Percentiles rank a stretch among this genome's conserved stretches.
phyloP scores from a whole-genome alignment of 2,113 vertebrate genomes.

The Phycodurus eques region DNA sequence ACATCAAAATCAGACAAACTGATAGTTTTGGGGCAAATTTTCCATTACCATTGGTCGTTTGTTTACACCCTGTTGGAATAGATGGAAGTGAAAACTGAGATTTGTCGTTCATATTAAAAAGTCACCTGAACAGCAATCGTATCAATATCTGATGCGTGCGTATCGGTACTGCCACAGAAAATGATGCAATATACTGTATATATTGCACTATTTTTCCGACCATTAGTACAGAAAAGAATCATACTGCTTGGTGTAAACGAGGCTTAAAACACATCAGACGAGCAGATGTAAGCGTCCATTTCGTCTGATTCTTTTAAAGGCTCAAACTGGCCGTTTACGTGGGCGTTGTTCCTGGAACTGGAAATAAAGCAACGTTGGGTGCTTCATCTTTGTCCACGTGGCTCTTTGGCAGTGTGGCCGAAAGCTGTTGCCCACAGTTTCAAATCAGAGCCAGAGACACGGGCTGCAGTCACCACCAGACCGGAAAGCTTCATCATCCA shows the following conservation, averaged over 20 bases:
- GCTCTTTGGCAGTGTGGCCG: conserved; percentile 36
- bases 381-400: conserved; percentile 52
- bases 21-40: too few species aligned
- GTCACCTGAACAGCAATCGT: not conserved
- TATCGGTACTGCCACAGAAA: not conserved
- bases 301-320: conserved; percentile 50
- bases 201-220: not conserved
- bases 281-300: conserved; percentile 42
- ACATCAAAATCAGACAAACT: too few species aligned
- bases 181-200: not conserved
- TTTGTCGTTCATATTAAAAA: not conserved
- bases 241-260: not conserved
- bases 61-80: not conserved
- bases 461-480: conserved; percentile 33
- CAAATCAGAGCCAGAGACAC: conserved; percentile 51
- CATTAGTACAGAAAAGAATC: not conserved
- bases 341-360: conserved; percentile 41
- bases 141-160: not conserved
- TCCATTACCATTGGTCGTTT: not conserved
- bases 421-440: conserved; percentile 46
- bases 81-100: not conserved
- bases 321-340: conserved; percentile 38
- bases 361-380: conserved; percentile 24
- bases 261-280: conserved; percentile 42
- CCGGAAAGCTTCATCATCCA: conserved; percentile 48